Conservation (phyloP, 1,140 invertebrate species). For the Schmidtea mediterranea region DNA sequence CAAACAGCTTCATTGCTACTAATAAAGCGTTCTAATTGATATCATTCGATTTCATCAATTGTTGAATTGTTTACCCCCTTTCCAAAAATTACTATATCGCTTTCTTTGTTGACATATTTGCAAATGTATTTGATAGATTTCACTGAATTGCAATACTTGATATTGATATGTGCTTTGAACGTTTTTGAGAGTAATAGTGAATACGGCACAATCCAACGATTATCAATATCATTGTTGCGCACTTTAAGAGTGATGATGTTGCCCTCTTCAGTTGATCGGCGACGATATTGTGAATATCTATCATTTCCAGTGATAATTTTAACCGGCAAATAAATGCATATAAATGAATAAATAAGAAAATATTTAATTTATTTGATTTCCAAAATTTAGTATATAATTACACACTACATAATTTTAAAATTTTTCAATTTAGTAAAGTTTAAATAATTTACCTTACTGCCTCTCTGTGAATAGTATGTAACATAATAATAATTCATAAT, state of each 20-base stretch:
- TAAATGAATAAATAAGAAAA: too few relatives aligned
- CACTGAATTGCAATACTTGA: constrained; percentile 9
- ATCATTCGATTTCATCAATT: constrained; percentile 7
- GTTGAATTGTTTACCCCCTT: neutral
- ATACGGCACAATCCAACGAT: constrained; percentile 11
- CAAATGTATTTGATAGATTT: constrained; percentile 10
- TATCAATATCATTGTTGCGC: constrained; percentile 6
- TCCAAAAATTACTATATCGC: constrained; percentile 6
- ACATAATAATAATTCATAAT: too few relatives aligned
- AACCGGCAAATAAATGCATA: too few relatives aligned
- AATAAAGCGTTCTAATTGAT: constrained; percentile 11
- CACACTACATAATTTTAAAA: too few relatives aligned
- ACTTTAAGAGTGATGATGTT: neutral
- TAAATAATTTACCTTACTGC: too few relatives aligned
- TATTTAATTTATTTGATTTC: too few relatives aligned
- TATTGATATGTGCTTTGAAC: constrained; percentile 9
- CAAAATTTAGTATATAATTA: too few relatives aligned
- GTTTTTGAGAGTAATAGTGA: constrained; percentile 6
- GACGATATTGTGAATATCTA: too few relatives aligned
- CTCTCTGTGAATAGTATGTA: too few relatives aligned
- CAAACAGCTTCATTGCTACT: constrained; percentile 13
- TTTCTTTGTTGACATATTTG: constrained; percentile 10
- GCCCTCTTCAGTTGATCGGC: constrained; percentile 9
- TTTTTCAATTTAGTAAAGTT: too few relatives aligned
- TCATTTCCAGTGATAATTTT: too few relatives aligned